A percentile compares a stretch with the other conserved stretches of the same genome.
phyloP scores from a whole-genome alignment of 2,113 vertebrate species.

The pig (Sus scrofa) region DNA sequence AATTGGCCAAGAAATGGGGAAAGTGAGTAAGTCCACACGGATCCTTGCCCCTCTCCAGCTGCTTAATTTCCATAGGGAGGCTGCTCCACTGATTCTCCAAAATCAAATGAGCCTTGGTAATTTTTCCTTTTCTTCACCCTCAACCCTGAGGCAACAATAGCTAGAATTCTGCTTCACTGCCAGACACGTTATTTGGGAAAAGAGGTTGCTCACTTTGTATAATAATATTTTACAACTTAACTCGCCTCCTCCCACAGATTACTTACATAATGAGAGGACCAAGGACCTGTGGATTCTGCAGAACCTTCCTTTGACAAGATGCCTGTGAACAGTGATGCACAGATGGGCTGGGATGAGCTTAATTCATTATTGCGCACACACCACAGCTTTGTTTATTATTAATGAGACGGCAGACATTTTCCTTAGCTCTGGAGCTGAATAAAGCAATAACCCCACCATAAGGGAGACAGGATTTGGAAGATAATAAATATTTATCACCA shows the following conservation, averaged over 20 bases:
- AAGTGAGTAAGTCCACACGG: constrained; percentile 51
- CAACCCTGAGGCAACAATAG: constrained; percentile 25
- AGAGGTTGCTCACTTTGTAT: constrained; percentile 68
- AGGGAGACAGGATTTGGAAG: constrained; percentile 79
- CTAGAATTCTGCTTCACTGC: constrained; percentile 53
- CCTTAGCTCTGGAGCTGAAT: constrained; percentile 82
- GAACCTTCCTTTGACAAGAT: constrained; percentile 73
- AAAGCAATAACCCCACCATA: constrained; percentile 83
- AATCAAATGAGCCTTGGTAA: constrained; percentile 51
- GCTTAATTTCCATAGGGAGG: constrained; percentile 57
- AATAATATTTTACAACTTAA: constrained; percentile 75
- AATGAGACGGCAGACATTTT: constrained; percentile 80
- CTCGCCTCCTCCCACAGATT: constrained; percentile 51
- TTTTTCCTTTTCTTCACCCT: not conserved
- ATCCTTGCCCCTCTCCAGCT: constrained; percentile 41
- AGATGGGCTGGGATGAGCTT: constrained; percentile 83
- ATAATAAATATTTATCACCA: constrained; percentile 84
- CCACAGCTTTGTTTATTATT: constrained; percentile 85
- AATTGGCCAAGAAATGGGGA: constrained; percentile 61
- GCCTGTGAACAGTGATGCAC: constrained; percentile 80
- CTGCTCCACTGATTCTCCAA: constrained; percentile 53
- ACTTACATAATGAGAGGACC: constrained; percentile 70
- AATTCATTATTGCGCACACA: constrained; percentile 84
- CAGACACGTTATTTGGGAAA: constrained; percentile 59
- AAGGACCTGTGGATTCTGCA: constrained; percentile 72